Base-by-base conservation (phyloP, 2,888 invertebrate genomes). In the Lordiphosa fenestrarum region DNA sequence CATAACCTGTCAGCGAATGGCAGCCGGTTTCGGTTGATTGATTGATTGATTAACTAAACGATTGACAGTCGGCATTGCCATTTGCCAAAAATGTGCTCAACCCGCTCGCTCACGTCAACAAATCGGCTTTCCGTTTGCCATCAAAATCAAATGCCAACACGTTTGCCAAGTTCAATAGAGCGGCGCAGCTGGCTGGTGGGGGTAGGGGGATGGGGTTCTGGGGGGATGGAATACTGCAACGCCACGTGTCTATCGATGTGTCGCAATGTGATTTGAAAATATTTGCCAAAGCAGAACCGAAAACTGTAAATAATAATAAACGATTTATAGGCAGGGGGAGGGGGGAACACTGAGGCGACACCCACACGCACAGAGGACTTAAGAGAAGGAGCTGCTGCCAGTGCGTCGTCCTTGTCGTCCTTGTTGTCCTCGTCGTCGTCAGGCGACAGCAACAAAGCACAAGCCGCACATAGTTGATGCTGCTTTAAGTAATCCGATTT, bases 401-500 rank as follows among this genome's bases (percentile, higher is more conserved):
- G 10, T 12, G 7, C 19, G 23, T 36, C 25, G n/a, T 7, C 54
- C 30, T 15, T 7, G 23, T 6, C 54, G 13, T 19, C 54, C 30
- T 15, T 7, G 23, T 6, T 44, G 13, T 19, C 10, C 12, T 9
- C 10, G 23, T 54, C 48, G 47, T 33, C 21, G 39, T 39, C 36
- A n/a, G 30, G 47, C 40, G 42, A 46, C 46, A 63, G 47, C 53
- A 55, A 44, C 48, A 53, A 57, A 44, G 62, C 55, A 35, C 60
- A 66, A 73, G 73, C 63, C 54, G 55, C 67, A 62, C 66, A 57
- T 57, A 61, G 57, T 65, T 69, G 66, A 59, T 75, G 69, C 69
- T 61, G 70, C 84, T 61, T 80, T 65, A 73, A 84, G 73, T 77
- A 81, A 77, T 77, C 77, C 84, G 77, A 77, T 77, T 77, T 84